phyloP scores from a whole-genome alignment of 37 sponge, comb jelly and placozoan species.

The Theonella swinhoei region DNA sequence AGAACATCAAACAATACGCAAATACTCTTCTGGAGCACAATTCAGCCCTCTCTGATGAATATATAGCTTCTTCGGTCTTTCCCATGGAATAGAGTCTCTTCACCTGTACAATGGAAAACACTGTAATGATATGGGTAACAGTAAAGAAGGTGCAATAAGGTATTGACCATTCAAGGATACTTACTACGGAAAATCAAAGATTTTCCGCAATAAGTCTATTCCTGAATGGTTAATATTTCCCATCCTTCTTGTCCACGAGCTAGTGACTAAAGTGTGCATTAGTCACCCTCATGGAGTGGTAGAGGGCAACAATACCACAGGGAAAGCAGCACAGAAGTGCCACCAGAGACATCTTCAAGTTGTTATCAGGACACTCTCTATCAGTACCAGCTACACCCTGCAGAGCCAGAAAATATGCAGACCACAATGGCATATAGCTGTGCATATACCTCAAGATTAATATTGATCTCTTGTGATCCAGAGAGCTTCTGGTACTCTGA shows the following conservation, averaged over 20 bases:
- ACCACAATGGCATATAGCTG: too few relatives aligned
- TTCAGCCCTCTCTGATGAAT: neutral
- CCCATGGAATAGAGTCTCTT: neutral
- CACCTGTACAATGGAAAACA: neutral
- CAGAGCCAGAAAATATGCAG: too few relatives aligned
- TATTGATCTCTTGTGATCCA: neutral
- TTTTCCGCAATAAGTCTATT: too few relatives aligned
- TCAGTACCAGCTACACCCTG: neutral
- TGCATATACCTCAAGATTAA: neutral
- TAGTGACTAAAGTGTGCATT: too few relatives aligned
- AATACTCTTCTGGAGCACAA: neutral
- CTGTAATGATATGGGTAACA: neutral
- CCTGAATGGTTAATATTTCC: too few relatives aligned
- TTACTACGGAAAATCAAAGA: too few relatives aligned
- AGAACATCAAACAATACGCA: neutral
- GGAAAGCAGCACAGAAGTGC: constrained; percentile 9
- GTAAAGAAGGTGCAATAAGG: too few relatives aligned
- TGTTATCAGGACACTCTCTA: neutral
- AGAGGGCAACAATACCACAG: neutral
- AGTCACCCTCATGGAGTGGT: neutral
- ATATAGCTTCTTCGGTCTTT: neutral
- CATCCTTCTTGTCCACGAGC: too few relatives aligned
- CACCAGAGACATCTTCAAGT: neutral
- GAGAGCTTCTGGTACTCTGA: neutral
- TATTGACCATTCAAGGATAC: neutral